These are phyloP conservation scores for Pseudochirops cupreus DNA, from an alignment of 2,797 vertebrate genomes.

Conservation along the genomic window DNA sequence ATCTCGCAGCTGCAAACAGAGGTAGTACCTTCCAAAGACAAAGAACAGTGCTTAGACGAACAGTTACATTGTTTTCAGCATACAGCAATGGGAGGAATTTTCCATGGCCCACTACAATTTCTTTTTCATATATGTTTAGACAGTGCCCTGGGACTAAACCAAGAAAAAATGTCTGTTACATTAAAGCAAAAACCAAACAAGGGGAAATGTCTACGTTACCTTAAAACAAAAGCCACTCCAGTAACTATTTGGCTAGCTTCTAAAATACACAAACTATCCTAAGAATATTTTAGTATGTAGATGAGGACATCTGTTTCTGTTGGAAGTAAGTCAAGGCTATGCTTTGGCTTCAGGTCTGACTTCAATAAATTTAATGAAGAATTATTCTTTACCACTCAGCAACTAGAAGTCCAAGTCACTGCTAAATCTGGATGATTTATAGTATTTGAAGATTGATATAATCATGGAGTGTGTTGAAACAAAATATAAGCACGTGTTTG, in stretches of 20 bases:
- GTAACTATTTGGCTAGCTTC: neutral
- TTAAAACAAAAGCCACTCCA: neutral
- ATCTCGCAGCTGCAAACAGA: slow-evolving; percentile 96
- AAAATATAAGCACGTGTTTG: neutral
- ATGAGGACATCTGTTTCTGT: neutral
- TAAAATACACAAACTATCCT: neutral
- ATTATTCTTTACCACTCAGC: neutral
- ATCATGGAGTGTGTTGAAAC: neutral
- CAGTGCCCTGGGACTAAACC: neutral
- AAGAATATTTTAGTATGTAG: neutral
- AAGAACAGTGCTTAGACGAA: neutral
- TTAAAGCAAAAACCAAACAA: neutral
- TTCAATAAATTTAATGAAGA: neutral
- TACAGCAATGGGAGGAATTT: fast-evolving
- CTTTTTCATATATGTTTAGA: neutral
- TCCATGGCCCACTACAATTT: neutral
- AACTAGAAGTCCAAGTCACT: neutral
- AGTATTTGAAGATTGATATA: neutral
- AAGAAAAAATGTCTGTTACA: neutral
- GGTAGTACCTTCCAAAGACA: slow-evolving; percentile 91
- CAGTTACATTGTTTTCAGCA: neutral
- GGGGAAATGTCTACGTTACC: too few relatives aligned
- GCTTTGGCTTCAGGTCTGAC: neutral
- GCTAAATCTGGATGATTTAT: neutral
- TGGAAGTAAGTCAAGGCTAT: neutral